Percentiles rank a stretch among this genome's conserved stretches.
phyloP scores from a whole-genome alignment of 1,140 invertebrate species.

The Bombus ignitus region DNA sequence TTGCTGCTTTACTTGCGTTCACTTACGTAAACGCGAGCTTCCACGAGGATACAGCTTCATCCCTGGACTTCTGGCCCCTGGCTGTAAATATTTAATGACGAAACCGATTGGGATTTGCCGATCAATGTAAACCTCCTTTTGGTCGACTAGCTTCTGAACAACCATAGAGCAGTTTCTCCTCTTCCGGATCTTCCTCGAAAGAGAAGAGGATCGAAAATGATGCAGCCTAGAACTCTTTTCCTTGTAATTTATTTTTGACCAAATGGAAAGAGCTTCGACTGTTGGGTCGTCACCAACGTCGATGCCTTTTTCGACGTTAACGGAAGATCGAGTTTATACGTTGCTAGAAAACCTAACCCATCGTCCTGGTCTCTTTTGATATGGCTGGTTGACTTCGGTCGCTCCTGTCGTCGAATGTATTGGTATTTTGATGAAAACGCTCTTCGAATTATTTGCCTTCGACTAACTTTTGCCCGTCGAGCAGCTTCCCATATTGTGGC shows the following conservation, averaged over 20 bases:
- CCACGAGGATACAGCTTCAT: constrained; percentile 39
- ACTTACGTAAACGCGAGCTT: neutral
- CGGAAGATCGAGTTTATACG: constrained; percentile 30
- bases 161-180: constrained; percentile 42
- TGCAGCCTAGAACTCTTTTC: constrained; percentile 12
- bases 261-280: constrained; percentile 58
- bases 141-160: constrained; percentile 52
- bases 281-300: constrained; percentile 33
- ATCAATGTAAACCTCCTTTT: constrained; percentile 69
- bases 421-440: constrained; percentile 62
- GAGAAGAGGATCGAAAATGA: neutral
- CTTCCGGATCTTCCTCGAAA: constrained; percentile 10
- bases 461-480: neutral
- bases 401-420: constrained; percentile 59
- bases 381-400: constrained; percentile 33
- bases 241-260: constrained; percentile 68
- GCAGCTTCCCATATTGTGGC: neutral
- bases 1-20: constrained; percentile 22
- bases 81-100: constrained; percentile 72
- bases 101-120: constrained; percentile 67
- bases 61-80: constrained; percentile 35
- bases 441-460: constrained; percentile 41
- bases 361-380: constrained; percentile 60
- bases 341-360: neutral
- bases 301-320: constrained; percentile 43